Base-by-base conservation (phyloP, 2,888 invertebrate genomes). In the Lapara coniferarum region DNA sequence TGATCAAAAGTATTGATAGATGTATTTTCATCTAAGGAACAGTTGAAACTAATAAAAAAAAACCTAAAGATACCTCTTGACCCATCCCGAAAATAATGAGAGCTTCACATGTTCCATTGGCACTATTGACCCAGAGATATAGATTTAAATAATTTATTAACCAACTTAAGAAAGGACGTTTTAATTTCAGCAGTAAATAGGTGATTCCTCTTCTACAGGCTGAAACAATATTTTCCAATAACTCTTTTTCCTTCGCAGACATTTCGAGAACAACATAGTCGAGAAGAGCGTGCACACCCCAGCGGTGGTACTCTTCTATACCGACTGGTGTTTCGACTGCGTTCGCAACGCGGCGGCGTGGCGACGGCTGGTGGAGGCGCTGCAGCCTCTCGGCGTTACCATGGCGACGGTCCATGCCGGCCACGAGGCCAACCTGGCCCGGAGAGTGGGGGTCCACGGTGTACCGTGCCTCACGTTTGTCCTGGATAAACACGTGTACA, bases 241-340 rank as follows among this genome's bases (percentile, higher is more conserved):
- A 6, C 25, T 46, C 30, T 55, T 56, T 56, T n/a, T 30, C 37
- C 37, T 58, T 91, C 94, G 0, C 91, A 98, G 98, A 81, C 96
- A 97, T 75, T 99, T 97, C 88, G 98, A 98, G 84, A 97, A 97
- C 84, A 96, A 96, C 71, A 95, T 98, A 75, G 87, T 98, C 69
- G 97, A 98, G 72, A 97, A 97, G 85, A 98, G 98, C 84, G 94
- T 95, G 71, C 96, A 95, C 73, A 96, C 96, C 52, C 98, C 98
- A 12, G 97, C 98, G 71, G 91, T 99, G 70, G 95, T 99, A 66
- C 95, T 99, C 77, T 98, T 98, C 87, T 99, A 98, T 89, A 97
- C 97, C 10, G 98, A 99, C 88, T 98, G 98, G 97, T 99, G 99
- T 86, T 97, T 98, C 87, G 96, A 97, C 66, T 99, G 99, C 87